Conservation (phyloP, 2,113 vertebrate species). For the Sorex araneus region DNA sequence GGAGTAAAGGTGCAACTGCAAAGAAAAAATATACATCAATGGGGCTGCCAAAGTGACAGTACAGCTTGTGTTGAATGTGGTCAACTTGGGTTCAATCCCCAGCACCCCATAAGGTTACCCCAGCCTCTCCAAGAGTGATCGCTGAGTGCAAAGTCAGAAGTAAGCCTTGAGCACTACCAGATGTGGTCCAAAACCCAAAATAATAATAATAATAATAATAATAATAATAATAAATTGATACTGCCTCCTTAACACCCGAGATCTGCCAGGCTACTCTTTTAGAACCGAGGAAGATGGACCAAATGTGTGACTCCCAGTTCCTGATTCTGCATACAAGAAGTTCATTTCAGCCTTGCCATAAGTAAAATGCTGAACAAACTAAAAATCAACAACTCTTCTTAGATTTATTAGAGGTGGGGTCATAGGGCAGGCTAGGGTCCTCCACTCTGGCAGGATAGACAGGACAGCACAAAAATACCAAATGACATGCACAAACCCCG, state of each 20-base stretch:
- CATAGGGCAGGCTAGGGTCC: background rate
- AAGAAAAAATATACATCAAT: background rate
- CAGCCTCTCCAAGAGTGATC: no score
- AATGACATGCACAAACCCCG: background rate
- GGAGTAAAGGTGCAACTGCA: conserved; percentile 2
- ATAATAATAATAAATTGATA: background rate
- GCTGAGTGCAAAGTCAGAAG: no score
- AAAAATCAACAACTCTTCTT: conserved; percentile 7
- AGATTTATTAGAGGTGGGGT: background rate
- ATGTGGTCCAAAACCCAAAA: no score
- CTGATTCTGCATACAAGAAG: background rate
- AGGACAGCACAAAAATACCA: background rate
- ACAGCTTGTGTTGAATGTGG: no score
- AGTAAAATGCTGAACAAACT: conserved; percentile 39
- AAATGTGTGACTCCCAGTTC: background rate
- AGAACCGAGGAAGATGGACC: background rate
- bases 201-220: no score
- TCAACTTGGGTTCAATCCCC: no score
- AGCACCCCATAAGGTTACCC: no score
- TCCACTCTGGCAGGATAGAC: background rate
- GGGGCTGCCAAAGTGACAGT: no score
- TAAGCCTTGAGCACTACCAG: no score
- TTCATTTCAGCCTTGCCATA: background rate
- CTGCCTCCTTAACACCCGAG: background rate
- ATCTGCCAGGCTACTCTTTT: background rate